Percentiles rank a stretch among this genome's conserved stretches.
Evolutionary conservation across 2,888 invertebrate species (phyloP).

Genomic region (Mythimna impura): DNA sequence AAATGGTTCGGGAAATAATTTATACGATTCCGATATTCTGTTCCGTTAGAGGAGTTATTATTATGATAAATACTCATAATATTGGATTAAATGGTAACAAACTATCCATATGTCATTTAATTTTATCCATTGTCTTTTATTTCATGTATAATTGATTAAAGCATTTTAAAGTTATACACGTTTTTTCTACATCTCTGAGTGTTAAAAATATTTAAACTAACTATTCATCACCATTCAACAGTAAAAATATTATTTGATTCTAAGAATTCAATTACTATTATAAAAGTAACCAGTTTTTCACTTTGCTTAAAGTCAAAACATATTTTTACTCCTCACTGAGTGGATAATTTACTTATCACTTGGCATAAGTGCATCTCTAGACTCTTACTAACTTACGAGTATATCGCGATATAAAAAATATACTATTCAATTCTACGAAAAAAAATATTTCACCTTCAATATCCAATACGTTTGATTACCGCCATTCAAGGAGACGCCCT

Average conservation of each 20-base stretch:
- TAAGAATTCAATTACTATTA: slow-evolving; percentile 1
- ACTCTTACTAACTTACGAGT: neutral
- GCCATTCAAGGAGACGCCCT: slow-evolving; percentile 69
- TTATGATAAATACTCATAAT: no score
- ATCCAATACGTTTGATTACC: slow-evolving; percentile 74
- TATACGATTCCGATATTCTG: slow-evolving; percentile 20
- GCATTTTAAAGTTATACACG: neutral
- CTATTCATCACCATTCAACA: neutral
- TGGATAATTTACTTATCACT: slow-evolving; percentile 3
- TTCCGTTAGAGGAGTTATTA: slow-evolving; percentile 4
- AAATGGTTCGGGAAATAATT: slow-evolving; percentile 15
- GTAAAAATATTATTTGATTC: neutral
- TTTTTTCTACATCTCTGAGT: neutral
- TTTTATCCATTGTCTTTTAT: neutral
- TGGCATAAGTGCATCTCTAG: neutral
- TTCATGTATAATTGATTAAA: neutral
- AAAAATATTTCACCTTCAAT: slow-evolving; percentile 59
- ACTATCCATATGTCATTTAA: neutral
- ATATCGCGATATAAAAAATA: slow-evolving; percentile 13
- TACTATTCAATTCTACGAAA: slow-evolving; percentile 29
- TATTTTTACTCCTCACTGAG: neutral
- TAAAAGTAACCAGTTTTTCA: neutral
- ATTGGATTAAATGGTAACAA: neutral
- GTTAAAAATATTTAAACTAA: neutral
- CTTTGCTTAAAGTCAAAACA: neutral